Evolutionary conservation across 2,888 invertebrate genomes (phyloP).

Genomic region (Tenthredo notha): DNA sequence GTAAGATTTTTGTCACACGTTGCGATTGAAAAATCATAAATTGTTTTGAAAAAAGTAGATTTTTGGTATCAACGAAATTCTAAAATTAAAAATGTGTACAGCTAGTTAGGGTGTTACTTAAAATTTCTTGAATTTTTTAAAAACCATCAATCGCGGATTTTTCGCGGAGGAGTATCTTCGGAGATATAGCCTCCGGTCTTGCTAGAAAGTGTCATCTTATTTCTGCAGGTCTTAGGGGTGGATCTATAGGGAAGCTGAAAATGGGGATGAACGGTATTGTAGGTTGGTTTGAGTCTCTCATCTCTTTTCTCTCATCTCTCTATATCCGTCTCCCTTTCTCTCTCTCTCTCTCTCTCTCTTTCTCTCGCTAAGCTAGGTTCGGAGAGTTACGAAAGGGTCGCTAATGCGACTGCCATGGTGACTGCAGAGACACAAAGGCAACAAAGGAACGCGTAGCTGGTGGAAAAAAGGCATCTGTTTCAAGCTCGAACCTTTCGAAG

Average conservation of each 20-base stretch:
- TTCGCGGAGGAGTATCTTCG: not conserved
- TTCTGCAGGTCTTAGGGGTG: not conserved
- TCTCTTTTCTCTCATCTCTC: not conserved
- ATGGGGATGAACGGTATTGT: not conserved
- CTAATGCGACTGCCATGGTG: constrained; percentile 37
- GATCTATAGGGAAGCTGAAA: constrained; percentile 25
- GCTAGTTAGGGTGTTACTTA: no score
- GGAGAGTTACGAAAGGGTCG: constrained; percentile 40
- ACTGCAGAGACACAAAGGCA: constrained; percentile 47
- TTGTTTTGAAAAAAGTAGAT: no score
- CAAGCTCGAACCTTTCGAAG: constrained; percentile 38
- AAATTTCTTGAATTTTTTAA: not conserved
- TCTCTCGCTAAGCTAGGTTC: constrained; percentile 32
- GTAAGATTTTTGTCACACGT: no score
- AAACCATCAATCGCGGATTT: not conserved
- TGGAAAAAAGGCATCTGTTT: constrained; percentile 46
- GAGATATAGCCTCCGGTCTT: not conserved
- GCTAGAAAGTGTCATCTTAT: not conserved
- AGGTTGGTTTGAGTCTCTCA: not conserved
- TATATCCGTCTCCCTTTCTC: not conserved
- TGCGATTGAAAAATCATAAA: no score
- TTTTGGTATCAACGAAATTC: no score
- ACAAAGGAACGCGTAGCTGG: constrained; percentile 31
- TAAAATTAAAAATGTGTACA: no score
- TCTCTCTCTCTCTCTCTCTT: not conserved